Evolutionary conservation across 2,888 invertebrate genomes (phyloP), one percentile per base, ranked within the genome.

Genomic region (Callyntrura sp.): DNA sequence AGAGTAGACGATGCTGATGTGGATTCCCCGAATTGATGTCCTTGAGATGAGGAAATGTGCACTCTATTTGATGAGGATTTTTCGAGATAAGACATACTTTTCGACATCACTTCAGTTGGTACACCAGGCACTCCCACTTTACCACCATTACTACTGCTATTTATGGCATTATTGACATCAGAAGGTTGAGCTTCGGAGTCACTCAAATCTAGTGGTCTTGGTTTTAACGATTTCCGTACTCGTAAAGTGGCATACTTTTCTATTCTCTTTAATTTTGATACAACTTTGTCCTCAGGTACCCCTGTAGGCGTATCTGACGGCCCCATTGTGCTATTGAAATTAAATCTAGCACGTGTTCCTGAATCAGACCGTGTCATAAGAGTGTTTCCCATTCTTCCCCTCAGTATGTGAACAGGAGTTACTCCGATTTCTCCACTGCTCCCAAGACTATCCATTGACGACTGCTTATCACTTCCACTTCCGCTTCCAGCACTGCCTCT

Each of bases 21-120:
- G 14, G 86, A 78, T 12, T 87, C 88, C 0, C 84, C 90, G 48
- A 51, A 88, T 11, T 73, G 9, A 23, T 90, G 88, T 9, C 90
- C 90, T 85, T 90, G 90, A 45, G 88, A 23, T 14, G 90, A 90
- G 20, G 90, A 84, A 81, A 90, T 88, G n/a, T 90, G 85, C 88
- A 90, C 90, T 85, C 81, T 60, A 76, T 88, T 90, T 57, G 90
- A 85, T 55, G 89, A 70, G n/a, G 92, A 87, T 68, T 93, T 92
- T 48, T 93, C 93, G 25, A 93, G 90, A 62, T 91, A 92, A 6
- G 93, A 92, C 93, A 93, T 92, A 76, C 93, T 93, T 85, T 93
- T 93, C 9, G 92, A 89, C 93, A 93, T 93, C 5, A 92, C 55
- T n/a, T 93, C 92, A 11, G 78, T 82, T 11, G 91, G 82, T 23